Evolutionary conservation across 2,888 invertebrate genomes (phyloP), one percentile per base, ranked within the genome.

Genomic region (Eupithecia subfuscata): DNA sequence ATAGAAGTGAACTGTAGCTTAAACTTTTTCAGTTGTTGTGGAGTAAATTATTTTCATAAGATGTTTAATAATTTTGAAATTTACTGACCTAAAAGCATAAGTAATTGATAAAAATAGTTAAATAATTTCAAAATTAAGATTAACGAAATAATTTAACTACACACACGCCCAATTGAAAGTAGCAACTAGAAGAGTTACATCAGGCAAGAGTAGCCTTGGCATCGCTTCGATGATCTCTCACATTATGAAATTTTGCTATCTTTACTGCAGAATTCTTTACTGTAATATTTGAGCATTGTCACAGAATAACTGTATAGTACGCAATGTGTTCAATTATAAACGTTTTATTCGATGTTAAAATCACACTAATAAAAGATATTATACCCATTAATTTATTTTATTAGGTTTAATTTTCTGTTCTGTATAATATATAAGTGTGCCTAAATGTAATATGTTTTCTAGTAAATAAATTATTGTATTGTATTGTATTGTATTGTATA

Each of bases 141-240:
- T 63, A 30, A 16, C 70, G 65, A 56, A 69, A 73, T 63, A 71
- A 76, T 18, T 68, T 71, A 73, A 22, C 45, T 43, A 73, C 73
- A 65, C 65, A 74, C 45, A 60, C 14, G 22, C 60, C 6, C 0
- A 25, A 60, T 60, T 60, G 60, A 60, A 60, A 60, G 60, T 60
- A 60, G 60, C 60, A 60, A 25, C 60, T 14, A 22, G 56, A 56
- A 22, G 56, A 56, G 22, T 56, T n/a, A 67, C 65, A 67, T 37
- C n/a, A 67, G 65, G n/a, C 65, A 67, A 80, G 72, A 60, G 30
- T 70, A 72, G 76, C 86, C 84, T 85, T 86, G 85, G 79, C 80
- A 81, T 79, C 68, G 82, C 75, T 65, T 71, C 71, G 82, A 63
- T 74, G 79, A 78, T 78, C 71, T 76, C 70, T 45, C 52, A 22